phyloP scores from a whole-genome alignment of 2,797 vertebrate species.

The Sphaeramia orbicularis region DNA sequence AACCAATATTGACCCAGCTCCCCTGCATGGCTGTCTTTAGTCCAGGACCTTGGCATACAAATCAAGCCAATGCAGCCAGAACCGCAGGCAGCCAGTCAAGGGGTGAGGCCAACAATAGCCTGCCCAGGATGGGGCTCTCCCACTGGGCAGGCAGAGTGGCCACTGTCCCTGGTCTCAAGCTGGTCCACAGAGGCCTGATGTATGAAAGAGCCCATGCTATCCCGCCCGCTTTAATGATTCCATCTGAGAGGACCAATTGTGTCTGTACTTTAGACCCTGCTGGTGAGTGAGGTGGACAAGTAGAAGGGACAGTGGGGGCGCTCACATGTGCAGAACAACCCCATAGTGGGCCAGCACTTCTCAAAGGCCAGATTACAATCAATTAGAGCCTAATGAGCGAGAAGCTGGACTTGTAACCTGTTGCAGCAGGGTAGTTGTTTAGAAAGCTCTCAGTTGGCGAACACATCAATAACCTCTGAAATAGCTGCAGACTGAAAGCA shows the following conservation, averaged over 20 bases:
- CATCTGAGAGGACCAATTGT: conserved; percentile 81
- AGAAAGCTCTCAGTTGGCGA: conserved; percentile 82
- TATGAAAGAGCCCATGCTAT: conserved; percentile 80
- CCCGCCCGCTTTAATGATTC: conserved; percentile 82
- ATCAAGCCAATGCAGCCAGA: conserved; percentile 85
- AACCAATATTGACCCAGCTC: conserved; percentile 89
- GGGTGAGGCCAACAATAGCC: conserved; percentile 85
- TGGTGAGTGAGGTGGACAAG: conserved; percentile 83
- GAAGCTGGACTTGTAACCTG: conserved; percentile 83
- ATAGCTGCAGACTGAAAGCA: conserved; percentile 82
- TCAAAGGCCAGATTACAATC: conserved; percentile 87
- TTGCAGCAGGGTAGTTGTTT: conserved; percentile 78
- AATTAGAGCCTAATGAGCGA: conserved; percentile 88
- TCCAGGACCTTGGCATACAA: conserved; percentile 85
- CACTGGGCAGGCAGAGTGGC: conserved; percentile 82
- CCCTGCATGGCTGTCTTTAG: conserved; percentile 86
- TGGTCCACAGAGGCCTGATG: conserved; percentile 79
- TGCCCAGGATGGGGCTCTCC: conserved; percentile 84
- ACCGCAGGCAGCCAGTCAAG: conserved; percentile 84
- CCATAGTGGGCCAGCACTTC: conserved; percentile 74
- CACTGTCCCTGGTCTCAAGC: conserved; percentile 85
- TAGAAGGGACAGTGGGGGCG: conserved; percentile 80
- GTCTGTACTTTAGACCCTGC: conserved; percentile 79
- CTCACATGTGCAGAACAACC: conserved; percentile 77
- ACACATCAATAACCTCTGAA: conserved; percentile 86